Base-by-base conservation (phyloP, 1,140 invertebrate genomes). In the Bombus difficillimus region DNA sequence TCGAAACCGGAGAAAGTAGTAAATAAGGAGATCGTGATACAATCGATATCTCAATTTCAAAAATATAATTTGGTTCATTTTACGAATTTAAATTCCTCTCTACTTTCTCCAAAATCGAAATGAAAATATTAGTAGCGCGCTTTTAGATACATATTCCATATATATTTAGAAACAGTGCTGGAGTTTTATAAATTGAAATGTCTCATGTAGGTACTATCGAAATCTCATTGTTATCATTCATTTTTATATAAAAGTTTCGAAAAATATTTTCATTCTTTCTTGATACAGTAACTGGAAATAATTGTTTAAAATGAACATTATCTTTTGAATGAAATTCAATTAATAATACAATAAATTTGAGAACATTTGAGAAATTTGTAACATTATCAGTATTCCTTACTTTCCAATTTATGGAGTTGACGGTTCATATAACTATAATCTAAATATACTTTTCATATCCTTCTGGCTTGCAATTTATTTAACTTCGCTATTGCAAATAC, bases 1-100 rank as follows among this genome's bases (percentile, higher is more conserved):
- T 82, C 53, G 34, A 76, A 37, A 82, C 79, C 83, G 68, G 78
- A 89, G 69, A 86, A 89, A 89, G 73, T 78, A 88, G 53, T 64
- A 59, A 8, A 32, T 3, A 43, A 74, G 10, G 37, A n/a, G 5
- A 62, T 59, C 6, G 5, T n/a, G 32, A 75, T 32, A 10, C 3
- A 4, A 32, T 43, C 34, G 22, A 59, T 28, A 25, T 62, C 22
- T 25, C 12, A 13, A 66, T 66, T 32, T 9, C 47, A 37, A 66
- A 69, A 22, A 47, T 79, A 47, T 59, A 18, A 28, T 64, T 57
- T 25, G 6, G 3, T 66, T 64, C 0, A 10, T 76, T 83, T 28
- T 3, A 43, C 37, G 28, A 1, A 53, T 53, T 22, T 78, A 37
- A 57, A 5, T 32, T 78, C 18, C 28, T 68, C 13, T 13, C 77